Conservation (phyloP, 2,888 invertebrate genomes). For the Dynastes tityus region DNA sequence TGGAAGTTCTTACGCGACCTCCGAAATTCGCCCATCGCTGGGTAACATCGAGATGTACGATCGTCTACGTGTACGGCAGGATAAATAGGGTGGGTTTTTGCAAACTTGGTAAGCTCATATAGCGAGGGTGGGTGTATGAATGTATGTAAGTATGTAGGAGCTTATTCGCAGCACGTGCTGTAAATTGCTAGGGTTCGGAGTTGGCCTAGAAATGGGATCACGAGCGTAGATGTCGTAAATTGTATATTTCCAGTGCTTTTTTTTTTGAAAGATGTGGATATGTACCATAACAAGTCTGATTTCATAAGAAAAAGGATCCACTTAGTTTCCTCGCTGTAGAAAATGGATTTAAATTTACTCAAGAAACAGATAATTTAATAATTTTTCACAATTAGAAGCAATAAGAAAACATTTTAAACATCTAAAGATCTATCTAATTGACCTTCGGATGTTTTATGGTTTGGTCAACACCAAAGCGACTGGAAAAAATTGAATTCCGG, state of each 20-base stretch:
- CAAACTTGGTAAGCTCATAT: constrained; percentile 5
- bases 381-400: too few species aligned
- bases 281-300: not conserved
- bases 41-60: too few species aligned
- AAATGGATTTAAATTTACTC: too few species aligned
- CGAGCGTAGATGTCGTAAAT: constrained; percentile 6
- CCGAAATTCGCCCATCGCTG: constrained; percentile 57
- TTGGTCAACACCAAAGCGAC: too few species aligned
- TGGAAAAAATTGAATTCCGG: too few species aligned
- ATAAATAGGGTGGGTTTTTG: constrained; percentile 10
- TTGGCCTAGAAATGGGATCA: not conserved
- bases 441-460: too few species aligned
- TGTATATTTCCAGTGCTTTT: not conserved
- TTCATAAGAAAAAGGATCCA: too few species aligned
- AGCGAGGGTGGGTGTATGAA: too few species aligned
- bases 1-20: constrained; percentile 55
- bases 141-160: not conserved
- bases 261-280: not conserved
- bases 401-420: too few species aligned
- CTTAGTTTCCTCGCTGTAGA: too few species aligned
- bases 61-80: not conserved
- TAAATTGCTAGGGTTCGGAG: constrained; percentile 33
- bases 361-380: too few species aligned
- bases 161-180: constrained; percentile 37
- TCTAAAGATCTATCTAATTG: too few species aligned